Evolutionary conservation across 2,797 vertebrate species (phyloP).

Genomic region (Zalophus californianus): DNA sequence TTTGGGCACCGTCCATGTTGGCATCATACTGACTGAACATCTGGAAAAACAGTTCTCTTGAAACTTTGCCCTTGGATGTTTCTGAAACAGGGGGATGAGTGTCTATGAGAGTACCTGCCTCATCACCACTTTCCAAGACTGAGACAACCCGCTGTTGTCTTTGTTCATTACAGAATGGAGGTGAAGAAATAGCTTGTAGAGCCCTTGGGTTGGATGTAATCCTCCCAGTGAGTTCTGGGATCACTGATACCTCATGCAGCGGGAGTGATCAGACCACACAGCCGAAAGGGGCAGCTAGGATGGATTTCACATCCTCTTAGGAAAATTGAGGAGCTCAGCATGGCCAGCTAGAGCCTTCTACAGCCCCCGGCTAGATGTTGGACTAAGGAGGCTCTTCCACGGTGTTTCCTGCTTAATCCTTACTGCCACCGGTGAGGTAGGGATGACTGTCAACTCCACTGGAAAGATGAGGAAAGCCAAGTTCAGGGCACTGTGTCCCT

Average conservation of each 20-base stretch:
- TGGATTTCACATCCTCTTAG: neutral
- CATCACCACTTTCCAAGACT: neutral
- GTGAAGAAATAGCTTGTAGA: neutral
- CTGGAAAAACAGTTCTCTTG: neutral
- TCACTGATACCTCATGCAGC: fast-evolving
- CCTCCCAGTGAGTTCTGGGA: neutral
- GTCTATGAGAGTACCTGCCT: fast-evolving
- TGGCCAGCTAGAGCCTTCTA: fast-evolving
- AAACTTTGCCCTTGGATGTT: neutral
- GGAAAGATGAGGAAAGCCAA: neutral
- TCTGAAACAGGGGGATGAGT: neutral
- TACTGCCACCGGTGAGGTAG: fast-evolving
- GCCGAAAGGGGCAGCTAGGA: neutral
- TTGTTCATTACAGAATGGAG: neutral
- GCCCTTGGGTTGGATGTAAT: neutral
- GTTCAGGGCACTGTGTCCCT: neutral
- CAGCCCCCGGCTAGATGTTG: fast-evolving
- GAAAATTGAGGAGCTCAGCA: neutral
- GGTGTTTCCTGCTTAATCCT: fast-evolving
- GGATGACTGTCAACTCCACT: fast-evolving
- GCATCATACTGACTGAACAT: neutral
- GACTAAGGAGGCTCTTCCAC: no score
- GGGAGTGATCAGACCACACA: neutral
- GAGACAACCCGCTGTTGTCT: neutral
- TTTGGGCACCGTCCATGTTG: fast-evolving